A percentile compares a stretch with the other conserved stretches of the same genome.
phyloP scores from a whole-genome alignment of 2,888 invertebrate species.

The Scelioninae gen. 2 region DNA sequence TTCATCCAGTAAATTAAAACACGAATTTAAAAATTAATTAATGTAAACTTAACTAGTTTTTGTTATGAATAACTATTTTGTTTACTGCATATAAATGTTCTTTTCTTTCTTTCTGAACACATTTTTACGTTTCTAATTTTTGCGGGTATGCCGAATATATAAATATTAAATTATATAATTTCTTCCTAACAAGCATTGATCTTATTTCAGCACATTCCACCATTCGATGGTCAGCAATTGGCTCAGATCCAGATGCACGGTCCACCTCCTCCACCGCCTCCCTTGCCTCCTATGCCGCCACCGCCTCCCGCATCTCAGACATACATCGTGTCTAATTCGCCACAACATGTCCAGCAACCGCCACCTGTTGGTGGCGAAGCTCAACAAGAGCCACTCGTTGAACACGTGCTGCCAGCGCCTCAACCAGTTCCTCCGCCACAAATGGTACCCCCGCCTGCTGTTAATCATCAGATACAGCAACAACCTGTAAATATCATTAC shows the following conservation, averaged over 20 bases:
- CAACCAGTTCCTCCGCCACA: constrained; percentile 74
- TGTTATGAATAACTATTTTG: too few species aligned
- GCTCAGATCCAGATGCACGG: constrained; percentile 70
- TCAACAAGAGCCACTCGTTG: constrained; percentile 74
- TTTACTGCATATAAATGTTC: too few species aligned
- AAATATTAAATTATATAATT: too few species aligned
- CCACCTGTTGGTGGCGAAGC: constrained; percentile 76
- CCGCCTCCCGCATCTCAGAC: constrained; percentile 64
- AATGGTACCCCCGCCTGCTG: constrained; percentile 72
- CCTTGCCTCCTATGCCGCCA: constrained; percentile 48
- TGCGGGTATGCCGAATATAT: too few species aligned
- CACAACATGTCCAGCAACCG: constrained; percentile 70
- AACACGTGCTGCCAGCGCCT: constrained; percentile 76
- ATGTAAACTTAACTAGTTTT: too few species aligned
- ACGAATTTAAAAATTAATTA: too few species aligned
- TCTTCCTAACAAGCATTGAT: too few species aligned
- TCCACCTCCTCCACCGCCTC: constrained; percentile 62
- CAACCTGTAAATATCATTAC: constrained; percentile 72
- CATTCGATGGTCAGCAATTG: constrained; percentile 70
- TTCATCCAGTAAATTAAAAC: too few species aligned
- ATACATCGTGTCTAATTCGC: constrained; percentile 68
- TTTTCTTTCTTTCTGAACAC: too few species aligned
- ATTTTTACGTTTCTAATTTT: too few species aligned
- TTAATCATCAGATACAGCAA: constrained; percentile 67
- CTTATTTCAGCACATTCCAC: constrained; percentile 66